These are phyloP conservation scores for Colletes gigas DNA, from an alignment of 1,140 invertebrate genomes.

Conservation along the genomic window DNA sequence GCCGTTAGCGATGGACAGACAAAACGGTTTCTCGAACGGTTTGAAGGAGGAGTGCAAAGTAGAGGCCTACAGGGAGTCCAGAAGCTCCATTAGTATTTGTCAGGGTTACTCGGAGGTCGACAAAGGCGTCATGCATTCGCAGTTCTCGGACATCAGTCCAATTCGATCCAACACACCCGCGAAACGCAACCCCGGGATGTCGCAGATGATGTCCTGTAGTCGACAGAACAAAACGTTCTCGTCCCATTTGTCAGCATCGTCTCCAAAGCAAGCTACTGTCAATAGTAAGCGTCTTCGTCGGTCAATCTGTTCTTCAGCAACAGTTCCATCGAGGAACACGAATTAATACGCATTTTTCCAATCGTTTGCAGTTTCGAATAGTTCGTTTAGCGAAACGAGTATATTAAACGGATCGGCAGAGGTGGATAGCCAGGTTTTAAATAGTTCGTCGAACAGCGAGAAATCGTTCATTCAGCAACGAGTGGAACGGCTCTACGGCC, in stretches of 20 bases:
- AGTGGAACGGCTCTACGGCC: conserved; percentile 92
- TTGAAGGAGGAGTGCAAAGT: conserved; percentile 74
- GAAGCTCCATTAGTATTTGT: conserved; percentile 61
- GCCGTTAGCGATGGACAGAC: conserved; percentile 78
- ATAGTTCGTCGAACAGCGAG: conserved; percentile 80
- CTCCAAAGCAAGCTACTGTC: conserved; percentile 63
- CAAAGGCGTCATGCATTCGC: conserved; percentile 65
- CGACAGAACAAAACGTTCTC: conserved; percentile 74
- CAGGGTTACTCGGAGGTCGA: conserved; percentile 77
- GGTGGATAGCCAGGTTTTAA: conserved; percentile 60
- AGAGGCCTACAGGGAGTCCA: conserved; percentile 71
- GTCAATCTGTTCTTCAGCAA: too few relatives aligned
- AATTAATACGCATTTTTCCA: neutral
- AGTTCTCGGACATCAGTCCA: conserved; percentile 71
- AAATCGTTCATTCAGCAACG: conserved; percentile 94
- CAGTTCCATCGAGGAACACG: too few relatives aligned
- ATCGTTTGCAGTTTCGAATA: conserved; percentile 67
- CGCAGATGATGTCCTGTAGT: conserved; percentile 68
- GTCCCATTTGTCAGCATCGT: conserved; percentile 67
- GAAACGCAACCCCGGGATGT: conserved; percentile 66
- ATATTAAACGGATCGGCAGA: conserved; percentile 72
- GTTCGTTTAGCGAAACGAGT: conserved; percentile 68
- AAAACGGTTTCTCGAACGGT: conserved; percentile 78
- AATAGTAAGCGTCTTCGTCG: conserved; percentile 60
- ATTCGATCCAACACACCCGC: conserved; percentile 63